phyloP scores from a whole-genome alignment of 2,888 invertebrate genomes.

The Apamea sordens region DNA sequence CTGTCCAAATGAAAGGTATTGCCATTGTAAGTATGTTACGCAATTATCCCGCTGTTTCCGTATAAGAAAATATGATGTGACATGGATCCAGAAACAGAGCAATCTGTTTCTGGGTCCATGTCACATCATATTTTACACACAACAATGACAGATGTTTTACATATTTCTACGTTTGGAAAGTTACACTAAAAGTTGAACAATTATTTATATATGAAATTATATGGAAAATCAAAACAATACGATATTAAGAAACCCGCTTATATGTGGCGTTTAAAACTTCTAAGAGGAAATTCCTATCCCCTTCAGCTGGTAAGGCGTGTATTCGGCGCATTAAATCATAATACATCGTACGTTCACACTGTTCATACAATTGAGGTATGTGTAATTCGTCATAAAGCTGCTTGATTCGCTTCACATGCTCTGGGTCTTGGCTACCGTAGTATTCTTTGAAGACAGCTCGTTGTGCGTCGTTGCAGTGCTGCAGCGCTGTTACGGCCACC shows the following conservation, averaged over 20 bases:
- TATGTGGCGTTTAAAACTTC: constrained; percentile 17
- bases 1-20: no score
- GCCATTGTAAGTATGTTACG: no score
- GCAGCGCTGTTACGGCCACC: constrained; percentile 95
- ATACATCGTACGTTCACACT: constrained; percentile 13
- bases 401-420: constrained; percentile 87
- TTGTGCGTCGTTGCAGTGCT: constrained; percentile 92
- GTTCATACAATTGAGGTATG: constrained; percentile 74
- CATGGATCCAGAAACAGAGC: no score
- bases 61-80: neutral
- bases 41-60: no score
- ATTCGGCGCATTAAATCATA: constrained; percentile 24
- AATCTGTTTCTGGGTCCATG: neutral
- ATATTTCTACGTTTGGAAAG: neutral
- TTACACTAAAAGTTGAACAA: neutral
- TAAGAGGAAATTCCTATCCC: constrained; percentile 24
- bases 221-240: neutral
- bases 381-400: constrained; percentile 90
- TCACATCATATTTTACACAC: neutral
- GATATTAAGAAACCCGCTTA: constrained; percentile 17
- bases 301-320: constrained; percentile 26
- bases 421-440: constrained; percentile 92
- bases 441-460: constrained; percentile 88
- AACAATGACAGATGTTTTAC: neutral
- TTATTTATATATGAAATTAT: neutral